Base-by-base conservation (phyloP, 2,888 invertebrate species). In the Pammene fasciana region DNA sequence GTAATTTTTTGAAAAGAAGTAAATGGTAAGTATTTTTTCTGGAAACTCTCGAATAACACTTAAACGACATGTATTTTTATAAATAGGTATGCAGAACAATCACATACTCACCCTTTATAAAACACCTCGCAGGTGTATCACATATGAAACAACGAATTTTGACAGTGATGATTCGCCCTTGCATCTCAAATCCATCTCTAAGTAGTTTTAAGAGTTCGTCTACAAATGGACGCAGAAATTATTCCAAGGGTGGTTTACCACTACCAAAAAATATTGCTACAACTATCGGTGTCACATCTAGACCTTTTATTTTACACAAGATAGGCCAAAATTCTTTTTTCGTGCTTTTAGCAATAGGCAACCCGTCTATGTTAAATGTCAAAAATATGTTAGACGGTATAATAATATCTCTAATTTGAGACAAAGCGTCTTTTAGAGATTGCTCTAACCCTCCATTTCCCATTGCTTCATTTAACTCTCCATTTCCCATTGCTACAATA, bases 291-390 rank as follows among this genome's bases (percentile, higher is more conserved):
- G 18, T 10, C n/a, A 18, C 9, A 1, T 11, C 10, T 26, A 11
- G 3, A 3, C 5, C 18, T 3, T 50, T 9, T 26, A 50, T 50
- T 10, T 50, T 50, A 3, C 18, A 11, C 13, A 45, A 60, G 50
- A 41, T 16, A 13, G 55, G 55, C 55, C 55, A 26, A 36, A 64
- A 36, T 46, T 46, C 11, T 43, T 26, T 48, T 46, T 14, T 52
- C 0, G 41, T 13, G 55, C 55, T 38, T 34, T 38, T 55, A 13
- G 18, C 10, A 3, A 55, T n/a, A 8, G 55, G 55, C 9, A 55
- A 26, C 13, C 55, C 55, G n/a, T 36, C 34, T 26, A 55, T 11
- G n/a, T 55, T 38, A 18, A 50, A 48, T 2, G 38, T 38, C 38
- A 38, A 38, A 5, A 38, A 38, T 5, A 38, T 38, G 38, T 38